Evolutionary conservation across 2,797 vertebrate genomes (phyloP).

Genomic region (Epinephelus coioides): DNA sequence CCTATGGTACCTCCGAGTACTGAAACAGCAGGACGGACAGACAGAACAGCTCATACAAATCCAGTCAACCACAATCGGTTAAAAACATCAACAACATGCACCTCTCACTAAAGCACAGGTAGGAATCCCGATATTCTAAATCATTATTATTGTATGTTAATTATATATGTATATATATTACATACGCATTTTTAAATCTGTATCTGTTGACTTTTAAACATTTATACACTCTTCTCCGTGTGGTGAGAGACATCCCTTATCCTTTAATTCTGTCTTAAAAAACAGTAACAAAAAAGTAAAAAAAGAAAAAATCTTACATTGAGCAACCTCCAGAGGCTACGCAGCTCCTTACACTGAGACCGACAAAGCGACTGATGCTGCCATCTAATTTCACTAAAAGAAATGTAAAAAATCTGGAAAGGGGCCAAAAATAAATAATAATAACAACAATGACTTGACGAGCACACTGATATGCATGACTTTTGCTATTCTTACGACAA

Average conservation of each 20-base stretch:
- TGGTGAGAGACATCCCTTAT: slow-evolving; percentile 24
- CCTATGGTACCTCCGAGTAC: slow-evolving; percentile 9
- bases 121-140: slow-evolving; percentile 40
- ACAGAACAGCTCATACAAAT: slow-evolving; percentile 41
- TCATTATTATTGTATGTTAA: slow-evolving; percentile 17
- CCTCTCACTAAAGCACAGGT: slow-evolving; percentile 54
- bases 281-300: slow-evolving; percentile 33
- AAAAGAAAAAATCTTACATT: slow-evolving; percentile 11
- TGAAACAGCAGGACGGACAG: slow-evolving; percentile 21
- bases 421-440: neutral
- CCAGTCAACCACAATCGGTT: slow-evolving; percentile 35
- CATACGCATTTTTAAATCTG: slow-evolving; percentile 59
- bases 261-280: slow-evolving; percentile 43
- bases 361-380: neutral
- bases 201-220: slow-evolving; percentile 54
- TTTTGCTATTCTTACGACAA: slow-evolving; percentile 6
- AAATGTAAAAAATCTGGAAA: neutral
- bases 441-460: neutral
- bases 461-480: slow-evolving; percentile 32
- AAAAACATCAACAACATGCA: slow-evolving; percentile 65
- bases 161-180: slow-evolving; percentile 43
- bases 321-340: slow-evolving; percentile 11
- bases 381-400: neutral
- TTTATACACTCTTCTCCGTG: slow-evolving; percentile 52
- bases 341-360: slow-evolving; percentile 9